Percentiles rank a stretch among this genome's conserved stretches.
Evolutionary conservation across 2,888 invertebrate genomes (phyloP).

Genomic region (Andrena trimmerana): DNA sequence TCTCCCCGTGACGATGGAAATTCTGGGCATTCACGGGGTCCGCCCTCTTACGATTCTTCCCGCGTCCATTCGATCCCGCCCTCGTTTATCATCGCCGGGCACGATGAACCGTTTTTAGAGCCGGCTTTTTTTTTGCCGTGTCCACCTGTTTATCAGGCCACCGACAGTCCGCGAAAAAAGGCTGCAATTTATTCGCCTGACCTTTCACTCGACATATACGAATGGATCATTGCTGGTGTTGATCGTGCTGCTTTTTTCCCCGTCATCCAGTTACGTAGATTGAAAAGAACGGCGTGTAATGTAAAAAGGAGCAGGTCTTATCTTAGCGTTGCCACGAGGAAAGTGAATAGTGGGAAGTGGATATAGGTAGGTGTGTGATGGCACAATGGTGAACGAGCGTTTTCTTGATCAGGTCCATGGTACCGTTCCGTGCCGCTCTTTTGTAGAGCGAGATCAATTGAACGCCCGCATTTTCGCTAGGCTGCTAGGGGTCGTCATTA

Average conservation of each 20-base stretch:
- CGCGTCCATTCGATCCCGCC: constrained; percentile 7
- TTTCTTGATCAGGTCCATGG: too few relatives aligned
- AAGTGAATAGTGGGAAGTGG: too few relatives aligned
- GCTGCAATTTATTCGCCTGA: constrained; percentile 4
- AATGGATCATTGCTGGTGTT: not conserved
- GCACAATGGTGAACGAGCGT: too few relatives aligned
- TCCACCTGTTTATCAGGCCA: constrained; percentile 23
- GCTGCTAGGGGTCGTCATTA: too few relatives aligned
- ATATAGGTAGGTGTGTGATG: too few relatives aligned
- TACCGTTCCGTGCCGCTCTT: too few relatives aligned
- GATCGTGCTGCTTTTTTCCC: not conserved
- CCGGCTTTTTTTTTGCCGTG: not conserved
- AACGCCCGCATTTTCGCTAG: too few relatives aligned
- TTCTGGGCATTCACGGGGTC: not conserved
- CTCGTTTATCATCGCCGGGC: constrained; percentile 47
- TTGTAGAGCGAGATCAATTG: too few relatives aligned
- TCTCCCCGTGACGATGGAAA: not conserved
- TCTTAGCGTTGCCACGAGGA: too few relatives aligned
- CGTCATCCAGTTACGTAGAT: too few relatives aligned
- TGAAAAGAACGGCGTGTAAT: too few relatives aligned
- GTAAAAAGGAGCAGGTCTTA: too few relatives aligned
- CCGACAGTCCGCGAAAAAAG: not conserved
- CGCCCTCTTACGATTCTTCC: not conserved
- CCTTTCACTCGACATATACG: not conserved
- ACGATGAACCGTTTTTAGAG: constrained; percentile 41